Evolutionary conservation across 2,888 invertebrate species (phyloP), one percentile per base, ranked within the genome.

Genomic region (Drosophila putrida): DNA sequence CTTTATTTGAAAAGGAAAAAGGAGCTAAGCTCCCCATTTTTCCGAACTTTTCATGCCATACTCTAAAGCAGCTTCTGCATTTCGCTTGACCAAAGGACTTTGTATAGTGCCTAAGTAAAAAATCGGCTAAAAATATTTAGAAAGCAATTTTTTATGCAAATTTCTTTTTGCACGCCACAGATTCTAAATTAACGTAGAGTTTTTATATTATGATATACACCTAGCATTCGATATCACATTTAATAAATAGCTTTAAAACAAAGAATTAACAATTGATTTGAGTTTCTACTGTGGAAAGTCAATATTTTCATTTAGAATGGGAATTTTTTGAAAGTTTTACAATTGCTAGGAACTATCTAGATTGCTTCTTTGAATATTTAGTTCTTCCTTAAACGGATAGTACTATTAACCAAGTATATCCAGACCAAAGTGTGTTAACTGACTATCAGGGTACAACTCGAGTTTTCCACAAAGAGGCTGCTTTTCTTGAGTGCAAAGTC

Each of bases 11-110:
- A 28, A 9, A 11, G 9, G 10, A 15, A 6, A 27, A 27, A 31
- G 36, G 65, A 25, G 35, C 44, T 10, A 8, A 46, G 62, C n/a
- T 41, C 20, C 35, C 20, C 35, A 31, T 44, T 33, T 20, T 20
- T 31, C 36, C n/a, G 28, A 13, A 64, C 28, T 43, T 15, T 51
- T 46, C 33, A 43, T 13, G 76, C 58, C 57, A 65, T 46, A 67
- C 59, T 44, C 49, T 62, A 50, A 65, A 67, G 51, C 41, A 41
- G 80, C 57, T 54, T 74, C 59, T 75, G 89, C 89, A 80, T 82
- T 82, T 82, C 9, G 41, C 63, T 65, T 50, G 66, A 84, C 84
- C 82, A 81, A 84, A 82, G 72, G 64, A 76, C 78, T 76, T 66
- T 49, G 47, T 49, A 58, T 63, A 71, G 71, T 77, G 77, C 80